These are phyloP conservation scores for Lepus europaeus DNA, from an alignment of 2,113 vertebrate genomes.

Conservation along the genomic window DNA sequence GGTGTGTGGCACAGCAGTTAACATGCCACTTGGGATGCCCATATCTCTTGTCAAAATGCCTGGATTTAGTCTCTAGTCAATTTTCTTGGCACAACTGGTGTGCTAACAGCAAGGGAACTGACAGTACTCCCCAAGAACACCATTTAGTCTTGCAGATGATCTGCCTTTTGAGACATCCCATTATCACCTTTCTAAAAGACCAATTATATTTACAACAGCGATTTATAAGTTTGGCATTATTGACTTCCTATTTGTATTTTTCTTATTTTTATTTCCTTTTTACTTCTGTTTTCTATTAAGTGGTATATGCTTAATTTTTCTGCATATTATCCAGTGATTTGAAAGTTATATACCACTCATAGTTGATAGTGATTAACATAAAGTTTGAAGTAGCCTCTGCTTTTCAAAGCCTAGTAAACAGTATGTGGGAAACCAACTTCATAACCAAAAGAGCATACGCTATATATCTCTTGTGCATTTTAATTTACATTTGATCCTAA, in stretches of 20 bases:
- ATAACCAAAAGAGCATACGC: slow-evolving; percentile 7
- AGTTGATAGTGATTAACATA: not conserved
- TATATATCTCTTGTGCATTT: slow-evolving; percentile 48
- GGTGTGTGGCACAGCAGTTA: not conserved
- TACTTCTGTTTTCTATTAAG: not conserved
- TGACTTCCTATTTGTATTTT: not conserved
- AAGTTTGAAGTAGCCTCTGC: not conserved
- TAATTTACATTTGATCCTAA: slow-evolving; percentile 72
- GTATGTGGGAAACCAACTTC: not conserved
- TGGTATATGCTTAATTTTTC: slow-evolving; percentile 9
- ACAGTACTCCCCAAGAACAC: no score
- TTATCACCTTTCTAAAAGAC: not conserved
- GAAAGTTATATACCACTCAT: not conserved
- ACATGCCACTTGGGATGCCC: no score
- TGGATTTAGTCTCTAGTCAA: no score
- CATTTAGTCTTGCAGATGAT: no score
- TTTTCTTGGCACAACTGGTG: no score
- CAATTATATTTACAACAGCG: not conserved
- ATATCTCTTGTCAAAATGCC: no score
- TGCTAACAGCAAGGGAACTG: no score
- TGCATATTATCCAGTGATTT: not conserved
- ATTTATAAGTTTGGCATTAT: not conserved
- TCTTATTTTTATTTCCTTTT: not conserved
- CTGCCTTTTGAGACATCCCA: no score
- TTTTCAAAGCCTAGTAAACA: slow-evolving; percentile 35